Conservation (phyloP, 2,888 invertebrate species). For the Patella depressa region DNA sequence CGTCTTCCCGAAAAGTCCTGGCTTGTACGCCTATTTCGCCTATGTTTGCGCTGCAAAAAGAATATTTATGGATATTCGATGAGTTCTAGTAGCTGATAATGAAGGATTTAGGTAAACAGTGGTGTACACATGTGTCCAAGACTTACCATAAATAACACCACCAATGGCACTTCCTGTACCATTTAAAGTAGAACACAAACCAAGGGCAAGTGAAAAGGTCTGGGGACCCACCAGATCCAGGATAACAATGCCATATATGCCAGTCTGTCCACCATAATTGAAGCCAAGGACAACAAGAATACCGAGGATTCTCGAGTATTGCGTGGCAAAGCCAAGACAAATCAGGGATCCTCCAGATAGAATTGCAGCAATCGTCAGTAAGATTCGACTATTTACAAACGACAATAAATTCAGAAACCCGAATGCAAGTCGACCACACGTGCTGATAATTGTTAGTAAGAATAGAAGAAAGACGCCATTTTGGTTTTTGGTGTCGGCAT, state of each 20-base stretch:
- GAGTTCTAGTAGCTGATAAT: background rate
- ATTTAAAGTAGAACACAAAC: background rate
- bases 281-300: background rate
- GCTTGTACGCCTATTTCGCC: too few relatives aligned
- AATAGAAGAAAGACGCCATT: background rate
- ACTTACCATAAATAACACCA: conserved; percentile 6
- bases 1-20: too few relatives aligned
- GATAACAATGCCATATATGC: background rate
- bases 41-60: too few relatives aligned
- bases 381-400: background rate
- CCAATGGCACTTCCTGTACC: background rate
- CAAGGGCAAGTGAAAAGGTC: background rate
- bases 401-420: background rate
- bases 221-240: background rate
- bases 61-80: background rate
- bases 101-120: background rate
- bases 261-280: background rate
- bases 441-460: background rate
- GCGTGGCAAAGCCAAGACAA: background rate
- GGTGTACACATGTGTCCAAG: background rate
- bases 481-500: background rate
- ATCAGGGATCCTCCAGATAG: background rate
- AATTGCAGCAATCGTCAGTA: background rate
- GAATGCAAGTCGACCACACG: background rate
- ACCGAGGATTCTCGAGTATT: background rate